Percentiles rank a stretch among this genome's conserved stretches.
Conservation (phyloP, 1,140 invertebrate species). For the Hormaphis cornu region DNA sequence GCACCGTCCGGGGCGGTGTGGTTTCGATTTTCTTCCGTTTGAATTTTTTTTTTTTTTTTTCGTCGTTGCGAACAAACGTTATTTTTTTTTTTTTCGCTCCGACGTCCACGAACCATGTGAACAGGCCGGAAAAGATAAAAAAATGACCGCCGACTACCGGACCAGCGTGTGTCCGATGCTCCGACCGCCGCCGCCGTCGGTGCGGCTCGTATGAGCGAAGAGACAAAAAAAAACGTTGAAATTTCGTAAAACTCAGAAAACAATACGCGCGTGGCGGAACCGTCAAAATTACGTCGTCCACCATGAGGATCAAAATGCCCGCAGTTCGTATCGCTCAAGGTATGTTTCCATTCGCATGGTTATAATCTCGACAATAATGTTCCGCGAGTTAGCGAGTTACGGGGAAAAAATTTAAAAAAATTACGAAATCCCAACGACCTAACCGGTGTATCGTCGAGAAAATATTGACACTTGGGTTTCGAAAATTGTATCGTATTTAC, state of each 20-base stretch:
- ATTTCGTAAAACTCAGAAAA: background rate
- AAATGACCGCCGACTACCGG: background rate
- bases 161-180: background rate
- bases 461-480: too few relatives aligned
- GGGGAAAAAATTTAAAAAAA: too few relatives aligned
- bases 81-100: background rate
- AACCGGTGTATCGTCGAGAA: too few relatives aligned
- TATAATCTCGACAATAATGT: too few relatives aligned
- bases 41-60: too few relatives aligned
- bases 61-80: too few relatives aligned
- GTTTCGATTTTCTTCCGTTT: too few relatives aligned
- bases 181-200: background rate
- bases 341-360: conserved; percentile 46
- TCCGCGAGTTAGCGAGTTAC: too few relatives aligned
- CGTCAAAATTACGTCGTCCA: conserved; percentile 43
- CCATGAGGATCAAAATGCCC: conserved; percentile 93
- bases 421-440: too few relatives aligned
- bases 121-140: background rate
- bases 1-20: too few relatives aligned
- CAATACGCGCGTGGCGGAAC: conserved; percentile 15
- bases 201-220: background rate
- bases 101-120: background rate
- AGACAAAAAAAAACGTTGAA: background rate
- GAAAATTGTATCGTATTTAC: too few relatives aligned
- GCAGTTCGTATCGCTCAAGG: conserved; percentile 87